Evolutionary conservation across 2,113 vertebrate genomes (phyloP), one percentile per base, ranked within the genome.

Genomic region (Malaclemys terrapin): DNA sequence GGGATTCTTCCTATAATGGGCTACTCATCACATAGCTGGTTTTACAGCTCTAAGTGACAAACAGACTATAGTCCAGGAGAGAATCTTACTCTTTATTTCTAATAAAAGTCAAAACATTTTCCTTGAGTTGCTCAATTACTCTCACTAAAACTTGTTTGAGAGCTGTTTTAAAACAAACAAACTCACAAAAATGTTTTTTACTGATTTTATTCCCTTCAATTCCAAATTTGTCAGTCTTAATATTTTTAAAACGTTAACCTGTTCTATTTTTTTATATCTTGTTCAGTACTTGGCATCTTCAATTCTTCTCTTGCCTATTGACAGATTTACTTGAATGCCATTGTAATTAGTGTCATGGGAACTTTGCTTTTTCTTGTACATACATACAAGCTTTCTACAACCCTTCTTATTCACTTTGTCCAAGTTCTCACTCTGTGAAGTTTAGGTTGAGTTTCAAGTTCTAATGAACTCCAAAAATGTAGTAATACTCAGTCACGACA

Each of bases 1-100:
- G 22, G 19, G 53, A 6, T 35, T 0, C 1, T 35, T n/a, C 31
- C 20, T 75, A 9, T 45, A 31, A 84, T 6, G 52, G 49, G 20
- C 1, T 3, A 84, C 5, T 53, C 54, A 81, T 38, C 6, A 82
- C 79, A 82, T 80, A 5, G 3, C 6, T 50, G 0, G 6, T 19
- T 92, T 89, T 89, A 49, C 22, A 80, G 17, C 16, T 8, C 62
- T 69, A 8, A n/a, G 16, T n/a, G 35, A n/a, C 17, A 69, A 69
- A n/a, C 2, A 17, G 62, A 69, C 35, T 69, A 7, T 35, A 62
- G 59, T 35, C 35, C 16, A 20, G 62, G 62, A n/a, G 31, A 69
- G 62, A 69, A 35, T n/a, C 62, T n/a, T 69, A 19, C 31, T 35
- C 35, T 35, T n/a, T 69, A 69, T n/a, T n/a, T 16, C 35, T 19